These are phyloP conservation scores for Carassius auratus DNA, from an alignment of 2,113 vertebrate genomes.

Conservation along the genomic window DNA sequence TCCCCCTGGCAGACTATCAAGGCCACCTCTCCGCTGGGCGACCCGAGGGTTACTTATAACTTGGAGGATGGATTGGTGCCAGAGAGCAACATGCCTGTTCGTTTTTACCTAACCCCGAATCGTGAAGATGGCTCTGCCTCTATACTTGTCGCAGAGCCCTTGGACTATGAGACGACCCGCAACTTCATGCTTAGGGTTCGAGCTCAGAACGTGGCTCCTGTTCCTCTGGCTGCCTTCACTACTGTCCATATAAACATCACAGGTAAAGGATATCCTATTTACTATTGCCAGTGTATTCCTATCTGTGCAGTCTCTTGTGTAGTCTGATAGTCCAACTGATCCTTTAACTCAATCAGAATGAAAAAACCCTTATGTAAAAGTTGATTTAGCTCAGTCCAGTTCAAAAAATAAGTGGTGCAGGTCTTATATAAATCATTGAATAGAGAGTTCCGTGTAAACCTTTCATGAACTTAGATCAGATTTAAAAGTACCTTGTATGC, in stretches of 20 bases:
- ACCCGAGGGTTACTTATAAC: slow-evolving; percentile 86
- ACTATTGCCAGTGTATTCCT: background rate
- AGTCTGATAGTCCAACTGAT: too few relatives aligned
- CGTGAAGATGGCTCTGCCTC: slow-evolving; percentile 85
- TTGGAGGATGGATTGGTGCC: slow-evolving; percentile 87
- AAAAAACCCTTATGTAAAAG: background rate
- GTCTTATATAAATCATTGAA: background rate
- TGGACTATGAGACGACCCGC: slow-evolving; percentile 86
- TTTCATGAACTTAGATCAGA: background rate
- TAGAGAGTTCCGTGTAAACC: background rate
- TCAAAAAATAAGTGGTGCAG: background rate
- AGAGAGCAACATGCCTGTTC: slow-evolving; percentile 87
- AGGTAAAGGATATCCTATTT: slow-evolving; percentile 68
- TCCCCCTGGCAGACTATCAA: slow-evolving; percentile 80
- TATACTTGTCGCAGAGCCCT: slow-evolving; percentile 83
- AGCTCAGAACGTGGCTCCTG: slow-evolving; percentile 85
- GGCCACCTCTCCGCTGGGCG: slow-evolving; percentile 84
- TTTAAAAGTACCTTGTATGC: background rate
- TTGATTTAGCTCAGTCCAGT: background rate
- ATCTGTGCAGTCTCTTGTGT: background rate
- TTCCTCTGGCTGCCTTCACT: slow-evolving; percentile 85
- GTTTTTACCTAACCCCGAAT: slow-evolving; percentile 89
- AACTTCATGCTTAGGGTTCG: slow-evolving; percentile 83
- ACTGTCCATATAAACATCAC: slow-evolving; percentile 82
- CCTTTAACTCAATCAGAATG: background rate